These are phyloP conservation scores for Rhinatrema bivittatum DNA, from an alignment of 2,797 vertebrate genomes.

Conservation along the genomic window DNA sequence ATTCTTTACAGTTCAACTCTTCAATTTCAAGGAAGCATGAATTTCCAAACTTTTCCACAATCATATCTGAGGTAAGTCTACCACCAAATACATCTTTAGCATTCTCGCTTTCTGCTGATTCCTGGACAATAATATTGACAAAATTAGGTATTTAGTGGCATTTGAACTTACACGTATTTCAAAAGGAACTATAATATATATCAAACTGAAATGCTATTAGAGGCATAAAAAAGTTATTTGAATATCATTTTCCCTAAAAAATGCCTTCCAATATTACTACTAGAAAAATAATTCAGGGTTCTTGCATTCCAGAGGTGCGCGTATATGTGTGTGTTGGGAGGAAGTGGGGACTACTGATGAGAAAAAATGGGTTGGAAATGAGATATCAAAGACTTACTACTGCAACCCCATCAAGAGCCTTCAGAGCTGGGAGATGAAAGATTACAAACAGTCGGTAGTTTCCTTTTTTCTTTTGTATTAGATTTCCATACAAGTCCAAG, in stretches of 20 bases:
- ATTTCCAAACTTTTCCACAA: slow-evolving; percentile 75
- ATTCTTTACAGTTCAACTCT: slow-evolving; percentile 64
- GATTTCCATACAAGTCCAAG: slow-evolving; percentile 72
- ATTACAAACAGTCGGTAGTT: slow-evolving; percentile 75
- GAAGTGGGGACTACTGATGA: no score
- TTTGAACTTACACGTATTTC: no score
- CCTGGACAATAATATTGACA: slow-evolving; percentile 45
- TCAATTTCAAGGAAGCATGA: slow-evolving; percentile 65
- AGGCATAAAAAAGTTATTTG: no score
- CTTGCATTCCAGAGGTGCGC: no score
- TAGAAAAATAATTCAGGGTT: no score
- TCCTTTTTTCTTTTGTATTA: slow-evolving; percentile 66
- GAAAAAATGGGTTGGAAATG: no score
- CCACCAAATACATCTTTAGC: slow-evolving; percentile 79
- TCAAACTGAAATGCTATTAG: no score
- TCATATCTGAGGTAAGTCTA: slow-evolving; percentile 74
- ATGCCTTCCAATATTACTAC: no score
- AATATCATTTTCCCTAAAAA: neutral
- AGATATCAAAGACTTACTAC: slow-evolving; percentile 59
- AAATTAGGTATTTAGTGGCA: no score
- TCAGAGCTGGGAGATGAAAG: slow-evolving; percentile 73
- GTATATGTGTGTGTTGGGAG: neutral
- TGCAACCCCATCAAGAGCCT: slow-evolving; percentile 71
- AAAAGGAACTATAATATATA: no score
- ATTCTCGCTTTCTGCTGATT: slow-evolving; percentile 63